Evolutionary conservation across 2,888 invertebrate genomes (phyloP).

Genomic region (Slavum lentiscoides): DNA sequence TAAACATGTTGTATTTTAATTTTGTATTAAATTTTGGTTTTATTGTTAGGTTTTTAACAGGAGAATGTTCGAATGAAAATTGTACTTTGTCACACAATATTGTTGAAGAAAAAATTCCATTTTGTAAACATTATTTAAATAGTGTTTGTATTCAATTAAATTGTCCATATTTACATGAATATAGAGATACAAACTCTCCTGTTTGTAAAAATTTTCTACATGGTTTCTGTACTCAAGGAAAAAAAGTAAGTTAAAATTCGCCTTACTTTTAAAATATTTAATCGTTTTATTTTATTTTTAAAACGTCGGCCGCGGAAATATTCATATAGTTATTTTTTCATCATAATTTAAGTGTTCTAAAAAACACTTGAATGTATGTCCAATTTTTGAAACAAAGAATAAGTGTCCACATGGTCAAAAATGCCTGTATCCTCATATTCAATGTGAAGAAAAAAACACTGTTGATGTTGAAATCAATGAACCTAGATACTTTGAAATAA

Average conservation of each 20-base stretch:
- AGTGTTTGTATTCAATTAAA: constrained; percentile 47
- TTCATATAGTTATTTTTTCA: constrained; percentile 32
- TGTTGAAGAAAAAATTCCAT: constrained; percentile 48
- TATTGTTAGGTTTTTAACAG: constrained; percentile 28
- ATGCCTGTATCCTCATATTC: constrained; percentile 41
- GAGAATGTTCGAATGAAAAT: constrained; percentile 33
- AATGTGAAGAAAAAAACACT: constrained; percentile 7
- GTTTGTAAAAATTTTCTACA: constrained; percentile 48
- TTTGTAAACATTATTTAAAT: constrained; percentile 50
- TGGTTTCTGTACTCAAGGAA: constrained; percentile 36
- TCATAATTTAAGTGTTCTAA: constrained; percentile 51
- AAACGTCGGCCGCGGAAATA: background rate
- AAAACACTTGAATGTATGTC: constrained; percentile 49
- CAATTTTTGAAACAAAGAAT: constrained; percentile 44
- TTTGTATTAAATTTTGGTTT: background rate
- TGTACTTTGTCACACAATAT: constrained; percentile 44
- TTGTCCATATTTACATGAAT: constrained; percentile 46
- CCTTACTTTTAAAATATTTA: too few relatives aligned
- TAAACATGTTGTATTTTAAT: background rate
- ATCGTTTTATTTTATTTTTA: constrained; percentile 10
- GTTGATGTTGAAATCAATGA: constrained; percentile 27
- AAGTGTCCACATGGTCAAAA: constrained; percentile 47
- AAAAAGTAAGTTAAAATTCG: constrained; percentile 34
- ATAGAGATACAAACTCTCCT: constrained; percentile 22
- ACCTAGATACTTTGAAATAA: constrained; percentile 46